Evolutionary conservation across 2,888 invertebrate species (phyloP).

Genomic region (Machimus rusticus): DNA sequence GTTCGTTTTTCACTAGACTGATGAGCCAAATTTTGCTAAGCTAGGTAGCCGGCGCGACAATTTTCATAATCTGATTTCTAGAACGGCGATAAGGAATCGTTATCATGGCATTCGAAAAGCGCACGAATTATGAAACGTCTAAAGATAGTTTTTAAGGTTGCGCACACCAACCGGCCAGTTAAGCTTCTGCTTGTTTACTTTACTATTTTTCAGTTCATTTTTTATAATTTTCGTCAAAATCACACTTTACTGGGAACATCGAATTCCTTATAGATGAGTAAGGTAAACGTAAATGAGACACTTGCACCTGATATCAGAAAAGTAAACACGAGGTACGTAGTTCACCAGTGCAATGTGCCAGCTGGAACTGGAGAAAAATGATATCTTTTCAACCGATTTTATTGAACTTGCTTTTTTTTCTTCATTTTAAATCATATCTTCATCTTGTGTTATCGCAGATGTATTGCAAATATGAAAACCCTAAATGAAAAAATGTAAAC

Average conservation of each 20-base stretch:
- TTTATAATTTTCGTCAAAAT: not conserved
- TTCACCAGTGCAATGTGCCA: not conserved
- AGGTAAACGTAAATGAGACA: not conserved
- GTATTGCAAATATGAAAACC: not conserved
- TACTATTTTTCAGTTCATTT: not conserved
- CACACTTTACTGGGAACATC: not conserved
- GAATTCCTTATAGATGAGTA: not conserved
- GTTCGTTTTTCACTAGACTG: not conserved
- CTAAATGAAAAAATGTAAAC: not conserved
- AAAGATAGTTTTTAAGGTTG: not conserved
- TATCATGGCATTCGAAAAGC: not conserved
- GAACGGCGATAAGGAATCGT: not conserved
- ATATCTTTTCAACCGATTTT: not conserved
- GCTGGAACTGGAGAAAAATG: not conserved
- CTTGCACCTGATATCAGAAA: not conserved
- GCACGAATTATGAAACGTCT: not conserved
- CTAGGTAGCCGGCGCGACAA: not conserved
- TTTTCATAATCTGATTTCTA: not conserved
- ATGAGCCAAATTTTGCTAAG: not conserved
- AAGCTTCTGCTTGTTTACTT: not conserved
- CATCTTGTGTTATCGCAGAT: not conserved
- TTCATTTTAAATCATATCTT: not conserved
- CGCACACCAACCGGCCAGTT: not conserved
- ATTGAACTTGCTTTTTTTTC: not conserved
- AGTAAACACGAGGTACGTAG: not conserved